These are phyloP conservation scores for Calvadosia cruxmelitensis DNA, from an alignment of 30 jellyfish, hydroid and myxozoan genomes.

Conservation along the genomic window DNA sequence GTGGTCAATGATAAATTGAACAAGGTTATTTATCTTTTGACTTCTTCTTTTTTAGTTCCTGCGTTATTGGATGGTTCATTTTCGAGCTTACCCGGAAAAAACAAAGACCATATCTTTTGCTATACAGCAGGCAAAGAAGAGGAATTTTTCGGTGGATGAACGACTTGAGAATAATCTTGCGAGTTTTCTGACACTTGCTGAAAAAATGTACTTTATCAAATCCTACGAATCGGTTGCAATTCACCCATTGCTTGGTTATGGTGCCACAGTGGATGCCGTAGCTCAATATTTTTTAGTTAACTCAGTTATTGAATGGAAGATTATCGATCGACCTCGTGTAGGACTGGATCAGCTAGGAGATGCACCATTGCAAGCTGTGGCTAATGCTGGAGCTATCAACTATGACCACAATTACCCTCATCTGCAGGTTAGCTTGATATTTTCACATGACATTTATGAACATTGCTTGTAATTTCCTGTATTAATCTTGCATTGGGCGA, in stretches of 20 bases:
- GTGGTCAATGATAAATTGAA: too few species aligned
- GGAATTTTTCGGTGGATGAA: not conserved
- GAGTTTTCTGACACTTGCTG: not conserved
- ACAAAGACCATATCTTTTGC: not conserved
- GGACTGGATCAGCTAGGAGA: not conserved
- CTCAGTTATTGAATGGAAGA: not conserved
- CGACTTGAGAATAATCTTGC: not conserved
- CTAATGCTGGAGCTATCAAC: not conserved
- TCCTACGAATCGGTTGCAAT: not conserved
- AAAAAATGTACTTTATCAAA: too few species aligned
- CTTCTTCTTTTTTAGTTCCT: not conserved
- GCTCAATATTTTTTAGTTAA: not conserved
- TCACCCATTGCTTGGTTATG: not conserved
- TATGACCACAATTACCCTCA: not conserved
- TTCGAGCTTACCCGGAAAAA: not conserved
- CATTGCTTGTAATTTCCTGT: too few species aligned
- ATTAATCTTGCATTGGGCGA: too few species aligned
- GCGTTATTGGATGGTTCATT: not conserved
- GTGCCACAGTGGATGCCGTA: not conserved
- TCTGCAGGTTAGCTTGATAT: not conserved
- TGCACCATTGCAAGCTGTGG: not conserved
- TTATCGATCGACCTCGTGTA: not conserved
- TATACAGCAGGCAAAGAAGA: not conserved
- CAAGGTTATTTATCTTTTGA: too few species aligned
- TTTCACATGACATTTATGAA: too few species aligned